Evolutionary conservation across 2,113 vertebrate genomes (phyloP).

Genomic region (Coregonus clupeaformis): DNA sequence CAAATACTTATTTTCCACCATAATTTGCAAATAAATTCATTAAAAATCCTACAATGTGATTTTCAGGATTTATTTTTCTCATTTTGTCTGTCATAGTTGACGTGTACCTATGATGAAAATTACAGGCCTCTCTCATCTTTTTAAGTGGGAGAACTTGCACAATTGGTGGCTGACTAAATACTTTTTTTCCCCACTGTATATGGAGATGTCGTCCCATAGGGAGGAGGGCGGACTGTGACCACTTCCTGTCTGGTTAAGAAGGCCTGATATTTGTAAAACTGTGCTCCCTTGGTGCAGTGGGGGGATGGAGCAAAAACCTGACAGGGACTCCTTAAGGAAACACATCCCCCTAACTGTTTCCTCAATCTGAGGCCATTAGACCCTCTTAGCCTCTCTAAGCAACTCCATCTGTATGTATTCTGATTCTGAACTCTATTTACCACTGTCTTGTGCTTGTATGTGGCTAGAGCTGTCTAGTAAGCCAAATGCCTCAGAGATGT

Average conservation of each 20-base stretch:
- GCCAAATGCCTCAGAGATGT: constrained; percentile 55
- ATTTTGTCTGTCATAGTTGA: too few species aligned
- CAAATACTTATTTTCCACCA: too few species aligned
- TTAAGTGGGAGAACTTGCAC: too few species aligned
- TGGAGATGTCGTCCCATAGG: constrained; percentile 44
- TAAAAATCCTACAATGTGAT: too few species aligned
- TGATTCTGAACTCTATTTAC: constrained; percentile 1
- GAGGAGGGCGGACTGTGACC: constrained; percentile 45
- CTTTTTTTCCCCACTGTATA: too few species aligned
- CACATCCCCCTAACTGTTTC: constrained; percentile 2
- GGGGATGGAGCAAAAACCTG: neutral
- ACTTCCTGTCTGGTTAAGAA: neutral
- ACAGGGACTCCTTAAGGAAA: constrained; percentile 21
- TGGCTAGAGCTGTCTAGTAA: constrained; percentile 57
- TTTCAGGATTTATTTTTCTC: too few species aligned
- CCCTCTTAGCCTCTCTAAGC: constrained; percentile 47
- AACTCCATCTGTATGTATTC: constrained; percentile 22
- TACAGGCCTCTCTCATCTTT: too few species aligned
- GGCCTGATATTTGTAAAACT: too few species aligned
- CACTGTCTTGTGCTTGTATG: neutral
- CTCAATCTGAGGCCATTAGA: constrained; percentile 39
- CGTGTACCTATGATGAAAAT: too few species aligned
- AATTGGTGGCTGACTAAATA: too few species aligned
- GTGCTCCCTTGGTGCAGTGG: neutral
- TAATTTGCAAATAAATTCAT: too few species aligned